Conservation (phyloP, 1,140 invertebrate species). For the Drosophila paulistorum region DNA sequence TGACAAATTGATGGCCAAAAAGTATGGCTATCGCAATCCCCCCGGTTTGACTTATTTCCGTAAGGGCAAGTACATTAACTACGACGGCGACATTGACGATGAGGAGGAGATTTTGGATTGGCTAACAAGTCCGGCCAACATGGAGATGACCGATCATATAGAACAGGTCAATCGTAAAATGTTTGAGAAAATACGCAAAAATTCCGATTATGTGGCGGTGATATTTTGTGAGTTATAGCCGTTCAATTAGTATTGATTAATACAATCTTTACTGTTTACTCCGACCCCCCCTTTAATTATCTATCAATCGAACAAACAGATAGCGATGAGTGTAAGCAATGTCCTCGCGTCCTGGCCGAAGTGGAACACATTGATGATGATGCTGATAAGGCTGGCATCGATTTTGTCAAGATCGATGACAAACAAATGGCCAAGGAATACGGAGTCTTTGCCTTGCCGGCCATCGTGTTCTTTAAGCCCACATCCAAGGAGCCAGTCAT, state of each 20-base stretch:
- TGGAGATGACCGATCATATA: slow-evolving; percentile 96
- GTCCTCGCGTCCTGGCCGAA: slow-evolving; percentile 92
- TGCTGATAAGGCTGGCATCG: slow-evolving; percentile 95
- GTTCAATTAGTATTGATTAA: neutral
- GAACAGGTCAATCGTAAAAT: slow-evolving; percentile 96
- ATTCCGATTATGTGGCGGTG: slow-evolving; percentile 95
- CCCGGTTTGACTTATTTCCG: slow-evolving; percentile 96
- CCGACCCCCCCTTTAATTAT: neutral
- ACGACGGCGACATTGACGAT: slow-evolving; percentile 96
- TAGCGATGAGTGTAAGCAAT: slow-evolving; percentile 97
- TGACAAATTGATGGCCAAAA: slow-evolving; percentile 96
- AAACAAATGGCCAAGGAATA: slow-evolving; percentile 92
- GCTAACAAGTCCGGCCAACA: slow-evolving; percentile 96
- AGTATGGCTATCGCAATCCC: slow-evolving; percentile 94
- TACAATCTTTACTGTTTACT: no score
- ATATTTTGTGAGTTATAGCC: slow-evolving; percentile 93
- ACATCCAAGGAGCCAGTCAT: slow-evolving; percentile 95
- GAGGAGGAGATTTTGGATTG: slow-evolving; percentile 97
- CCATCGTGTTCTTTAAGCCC: slow-evolving; percentile 94
- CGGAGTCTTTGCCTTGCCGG: slow-evolving; percentile 94
- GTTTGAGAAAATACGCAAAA: slow-evolving; percentile 95
- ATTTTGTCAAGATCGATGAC: slow-evolving; percentile 96
- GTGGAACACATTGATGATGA: slow-evolving; percentile 97
- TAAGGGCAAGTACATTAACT: slow-evolving; percentile 94
- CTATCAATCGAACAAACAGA: slow-evolving; percentile 84